These are phyloP conservation scores for Gymnorhina tibicen DNA, from an alignment of 2,113 vertebrate genomes.

Conservation along the genomic window DNA sequence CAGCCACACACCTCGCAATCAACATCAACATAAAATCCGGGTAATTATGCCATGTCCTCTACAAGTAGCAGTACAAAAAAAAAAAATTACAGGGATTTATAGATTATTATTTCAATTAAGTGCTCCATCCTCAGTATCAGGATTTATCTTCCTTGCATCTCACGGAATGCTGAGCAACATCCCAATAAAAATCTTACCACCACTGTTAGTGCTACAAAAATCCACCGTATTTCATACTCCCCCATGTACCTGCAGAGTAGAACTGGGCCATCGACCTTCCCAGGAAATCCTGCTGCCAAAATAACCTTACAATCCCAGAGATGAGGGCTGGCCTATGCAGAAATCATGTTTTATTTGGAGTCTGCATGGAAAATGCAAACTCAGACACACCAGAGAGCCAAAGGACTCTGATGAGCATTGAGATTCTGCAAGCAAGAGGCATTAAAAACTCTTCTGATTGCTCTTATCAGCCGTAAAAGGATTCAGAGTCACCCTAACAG, in stretches of 20 bases:
- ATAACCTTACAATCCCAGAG: neutral
- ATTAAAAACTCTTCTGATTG: neutral
- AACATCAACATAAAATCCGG: neutral
- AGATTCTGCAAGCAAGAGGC: neutral
- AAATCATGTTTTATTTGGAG: neutral
- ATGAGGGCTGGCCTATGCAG: neutral
- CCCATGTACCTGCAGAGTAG: neutral
- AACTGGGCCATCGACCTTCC: neutral
- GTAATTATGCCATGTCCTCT: neutral
- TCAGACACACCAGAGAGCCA: neutral
- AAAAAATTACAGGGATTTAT: neutral
- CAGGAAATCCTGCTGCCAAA: neutral
- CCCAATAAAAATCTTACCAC: neutral
- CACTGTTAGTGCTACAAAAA: neutral
- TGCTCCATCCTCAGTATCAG: neutral
- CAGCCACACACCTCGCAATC: neutral
- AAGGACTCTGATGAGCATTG: neutral
- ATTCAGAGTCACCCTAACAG: neutral
- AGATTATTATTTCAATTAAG: neutral
- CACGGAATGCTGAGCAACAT: neutral
- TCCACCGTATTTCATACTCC: neutral
- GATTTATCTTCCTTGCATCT: neutral
- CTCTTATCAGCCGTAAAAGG: neutral
- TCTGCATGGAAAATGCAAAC: neutral
- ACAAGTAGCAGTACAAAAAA: neutral